Evolutionary conservation across 2,888 invertebrate species (phyloP).

Genomic region (Druceiella hillmani): DNA sequence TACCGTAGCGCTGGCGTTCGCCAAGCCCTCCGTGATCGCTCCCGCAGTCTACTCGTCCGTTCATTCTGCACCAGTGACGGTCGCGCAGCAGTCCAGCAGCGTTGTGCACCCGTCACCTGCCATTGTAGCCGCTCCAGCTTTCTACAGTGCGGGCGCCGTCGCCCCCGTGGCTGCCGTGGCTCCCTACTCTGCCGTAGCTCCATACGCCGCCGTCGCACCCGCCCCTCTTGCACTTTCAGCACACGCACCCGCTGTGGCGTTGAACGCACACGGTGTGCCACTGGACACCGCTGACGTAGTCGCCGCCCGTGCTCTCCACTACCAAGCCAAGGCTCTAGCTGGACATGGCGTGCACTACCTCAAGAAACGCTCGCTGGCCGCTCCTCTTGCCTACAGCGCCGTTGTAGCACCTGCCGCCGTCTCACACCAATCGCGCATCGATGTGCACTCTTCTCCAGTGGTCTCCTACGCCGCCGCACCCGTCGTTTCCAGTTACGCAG

Average conservation of each 20-base stretch:
- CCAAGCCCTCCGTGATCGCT: conserved; percentile 24
- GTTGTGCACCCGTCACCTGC: conserved; percentile 29
- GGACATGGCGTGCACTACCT: conserved; percentile 37
- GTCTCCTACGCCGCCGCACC: conserved; percentile 15
- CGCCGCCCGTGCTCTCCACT: conserved; percentile 29
- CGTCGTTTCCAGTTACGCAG: conserved; percentile 27
- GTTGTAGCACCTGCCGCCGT: conserved; percentile 30
- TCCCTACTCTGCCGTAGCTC: conserved; percentile 20
- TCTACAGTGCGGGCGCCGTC: conserved; percentile 25
- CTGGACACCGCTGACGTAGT: conserved; percentile 46
- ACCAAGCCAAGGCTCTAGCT: conserved; percentile 46
- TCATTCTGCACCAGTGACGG: too few species aligned
- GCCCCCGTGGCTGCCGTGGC: conserved; percentile 10
- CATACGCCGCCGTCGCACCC: conserved; percentile 23
- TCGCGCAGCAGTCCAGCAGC: conserved; percentile 31
- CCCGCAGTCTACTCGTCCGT: too few species aligned
- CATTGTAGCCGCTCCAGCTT: conserved; percentile 25
- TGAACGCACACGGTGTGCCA: conserved; percentile 46
- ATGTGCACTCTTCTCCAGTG: conserved; percentile 32
- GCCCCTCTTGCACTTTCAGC: conserved; percentile 38
- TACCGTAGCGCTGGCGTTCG: conserved; percentile 39
- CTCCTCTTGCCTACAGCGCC: conserved; percentile 23
- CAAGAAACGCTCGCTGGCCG: conserved; percentile 39
- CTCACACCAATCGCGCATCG: conserved; percentile 32
- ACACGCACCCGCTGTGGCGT: conserved; percentile 42